Evolutionary conservation across 2,113 vertebrate species (phyloP).

Genomic region (Leucopternis melanops): DNA sequence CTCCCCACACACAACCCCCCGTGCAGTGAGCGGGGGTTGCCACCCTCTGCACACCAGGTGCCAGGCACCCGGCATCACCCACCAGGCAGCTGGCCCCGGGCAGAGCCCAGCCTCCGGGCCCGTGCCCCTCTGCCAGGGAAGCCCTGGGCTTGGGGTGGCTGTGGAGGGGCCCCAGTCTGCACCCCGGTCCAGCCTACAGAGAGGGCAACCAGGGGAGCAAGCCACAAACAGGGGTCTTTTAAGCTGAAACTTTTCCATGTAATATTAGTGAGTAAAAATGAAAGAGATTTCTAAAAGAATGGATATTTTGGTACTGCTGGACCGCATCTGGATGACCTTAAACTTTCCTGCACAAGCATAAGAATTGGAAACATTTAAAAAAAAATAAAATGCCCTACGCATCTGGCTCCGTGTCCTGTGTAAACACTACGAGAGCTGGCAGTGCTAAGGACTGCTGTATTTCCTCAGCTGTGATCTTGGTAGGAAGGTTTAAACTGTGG

Average conservation of each 20-base stretch:
- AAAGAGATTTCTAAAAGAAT: background rate
- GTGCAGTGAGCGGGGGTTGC: no score
- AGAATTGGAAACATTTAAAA: background rate
- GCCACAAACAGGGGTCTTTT: background rate
- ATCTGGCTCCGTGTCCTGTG: rapidly evolving
- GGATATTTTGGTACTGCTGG: background rate
- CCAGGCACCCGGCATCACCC: background rate
- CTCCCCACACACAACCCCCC: no score
- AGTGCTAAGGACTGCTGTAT: background rate
- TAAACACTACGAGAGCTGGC: rapidly evolving
- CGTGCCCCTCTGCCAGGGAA: background rate
- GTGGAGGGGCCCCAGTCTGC: no score
- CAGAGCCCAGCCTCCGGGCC: background rate
- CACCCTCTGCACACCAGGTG: no score
- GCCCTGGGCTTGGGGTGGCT: background rate
- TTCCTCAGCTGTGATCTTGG: background rate
- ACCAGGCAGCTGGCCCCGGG: background rate
- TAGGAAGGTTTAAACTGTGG: background rate
- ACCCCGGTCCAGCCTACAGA: background rate
- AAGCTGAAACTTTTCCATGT: background rate
- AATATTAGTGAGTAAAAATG: background rate
- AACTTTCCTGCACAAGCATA: background rate
- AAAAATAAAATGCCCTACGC: background rate
- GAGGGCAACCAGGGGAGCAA: rapidly evolving
- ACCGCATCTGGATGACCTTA: background rate